A percentile compares a stretch with the other conserved stretches of the same genome.
Evolutionary conservation across 2,113 vertebrate genomes (phyloP).

Genomic region (Diphyllodes magnificus): DNA sequence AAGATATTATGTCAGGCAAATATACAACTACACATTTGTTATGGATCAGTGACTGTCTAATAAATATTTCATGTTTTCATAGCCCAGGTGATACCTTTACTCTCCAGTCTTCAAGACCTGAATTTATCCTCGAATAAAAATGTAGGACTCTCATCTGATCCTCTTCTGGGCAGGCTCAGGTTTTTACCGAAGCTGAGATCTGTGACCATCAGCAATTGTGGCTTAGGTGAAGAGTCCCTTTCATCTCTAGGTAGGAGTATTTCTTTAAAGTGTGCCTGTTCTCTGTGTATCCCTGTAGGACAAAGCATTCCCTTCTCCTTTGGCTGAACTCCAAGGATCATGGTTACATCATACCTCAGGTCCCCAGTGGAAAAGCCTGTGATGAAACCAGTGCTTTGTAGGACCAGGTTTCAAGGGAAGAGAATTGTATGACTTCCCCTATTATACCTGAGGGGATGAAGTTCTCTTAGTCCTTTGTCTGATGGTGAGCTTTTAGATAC

Average conservation of each 20-base stretch:
- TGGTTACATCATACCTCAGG: not conserved
- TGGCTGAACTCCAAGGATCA: not conserved
- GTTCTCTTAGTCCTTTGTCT: not conserved
- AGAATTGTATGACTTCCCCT: not conserved
- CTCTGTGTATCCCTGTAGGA: not conserved
- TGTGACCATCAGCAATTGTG: conserved; percentile 76
- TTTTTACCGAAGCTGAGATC: conserved; percentile 75
- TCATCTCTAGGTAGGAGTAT: conserved; percentile 75
- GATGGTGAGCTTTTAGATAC: not conserved
- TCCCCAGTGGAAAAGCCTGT: not conserved
- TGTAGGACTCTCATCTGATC: conserved; percentile 64
- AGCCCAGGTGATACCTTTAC: conserved; percentile 84
- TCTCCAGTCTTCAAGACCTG: conserved; percentile 76
- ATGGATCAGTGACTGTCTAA: not conserved
- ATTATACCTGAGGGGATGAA: not conserved
- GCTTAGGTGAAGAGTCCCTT: conserved; percentile 73
- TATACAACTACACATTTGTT: not conserved
- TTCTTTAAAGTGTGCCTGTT: not conserved
- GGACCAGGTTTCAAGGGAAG: not conserved
- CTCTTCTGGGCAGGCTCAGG: conserved; percentile 77
- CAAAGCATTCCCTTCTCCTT: not conserved
- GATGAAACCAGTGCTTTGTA: not conserved
- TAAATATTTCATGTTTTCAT: conserved; percentile 46
- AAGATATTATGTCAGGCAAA: not conserved
- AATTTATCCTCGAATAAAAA: conserved; percentile 84